Percentiles rank a stretch among this genome's conserved stretches.
phyloP scores from a whole-genome alignment of 1,140 invertebrate species.

The Ceratina australensis region DNA sequence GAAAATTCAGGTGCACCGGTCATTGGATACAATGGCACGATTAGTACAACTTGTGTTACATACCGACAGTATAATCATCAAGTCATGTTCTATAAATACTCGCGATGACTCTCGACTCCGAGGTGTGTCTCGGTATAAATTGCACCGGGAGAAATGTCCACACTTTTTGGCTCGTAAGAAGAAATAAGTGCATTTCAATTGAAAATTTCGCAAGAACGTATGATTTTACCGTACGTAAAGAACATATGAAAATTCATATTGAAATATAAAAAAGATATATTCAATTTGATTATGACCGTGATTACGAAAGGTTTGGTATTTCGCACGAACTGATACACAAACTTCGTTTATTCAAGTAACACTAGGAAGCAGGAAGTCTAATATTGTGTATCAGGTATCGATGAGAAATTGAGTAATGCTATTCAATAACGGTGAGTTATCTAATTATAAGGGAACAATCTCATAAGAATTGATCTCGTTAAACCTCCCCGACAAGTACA shows the following conservation, averaged over 20 bases:
- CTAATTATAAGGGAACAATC: background rate
- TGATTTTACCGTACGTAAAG: background rate
- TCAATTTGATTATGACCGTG: too few species aligned
- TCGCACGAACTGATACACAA: background rate
- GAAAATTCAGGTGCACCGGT: constrained; percentile 58
- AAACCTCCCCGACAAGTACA: background rate
- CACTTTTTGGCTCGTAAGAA: constrained; percentile 1
- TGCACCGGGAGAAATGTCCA: constrained; percentile 42
- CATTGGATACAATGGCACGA: constrained; percentile 63
- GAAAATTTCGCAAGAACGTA: background rate
- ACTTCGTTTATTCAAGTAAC: background rate
- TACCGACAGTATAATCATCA: constrained; percentile 61
- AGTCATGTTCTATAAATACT: constrained; percentile 69
- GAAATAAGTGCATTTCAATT: too few species aligned
- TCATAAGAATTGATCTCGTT: background rate
- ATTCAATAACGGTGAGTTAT: background rate
- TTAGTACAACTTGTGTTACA: constrained; percentile 60
- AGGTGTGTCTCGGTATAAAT: constrained; percentile 56
- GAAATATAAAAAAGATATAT: background rate
- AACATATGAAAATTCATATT: background rate
- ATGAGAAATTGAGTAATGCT: background rate
- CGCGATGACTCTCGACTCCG: constrained; percentile 59
- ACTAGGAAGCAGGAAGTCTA: background rate
- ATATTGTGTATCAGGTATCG: background rate
- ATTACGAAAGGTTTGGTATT: background rate